Conservation (phyloP, 2,888 invertebrate genomes). For the Tanytarsus gracilentus region DNA sequence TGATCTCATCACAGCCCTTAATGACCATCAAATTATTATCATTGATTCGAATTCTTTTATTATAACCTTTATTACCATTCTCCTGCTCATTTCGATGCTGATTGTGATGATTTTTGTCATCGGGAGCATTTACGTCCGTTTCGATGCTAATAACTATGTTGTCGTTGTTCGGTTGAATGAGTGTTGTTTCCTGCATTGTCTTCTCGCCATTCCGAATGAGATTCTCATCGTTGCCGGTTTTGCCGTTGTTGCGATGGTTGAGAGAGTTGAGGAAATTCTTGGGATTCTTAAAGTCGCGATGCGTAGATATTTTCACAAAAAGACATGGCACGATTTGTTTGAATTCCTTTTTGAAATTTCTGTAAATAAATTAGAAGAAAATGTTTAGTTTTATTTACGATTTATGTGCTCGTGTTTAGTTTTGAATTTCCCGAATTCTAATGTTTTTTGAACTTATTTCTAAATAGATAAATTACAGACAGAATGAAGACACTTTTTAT, state of each 20-base stretch:
- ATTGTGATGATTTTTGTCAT: not conserved
- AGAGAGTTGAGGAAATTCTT: constrained; percentile 15
- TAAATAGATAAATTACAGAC: no score
- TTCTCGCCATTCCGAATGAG: constrained; percentile 17
- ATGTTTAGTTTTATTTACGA: not conserved
- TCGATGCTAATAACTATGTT: constrained; percentile 21
- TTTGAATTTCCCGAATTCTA: no score
- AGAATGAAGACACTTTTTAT: no score
- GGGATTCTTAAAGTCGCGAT: constrained; percentile 23
- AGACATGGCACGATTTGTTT: constrained; percentile 64
- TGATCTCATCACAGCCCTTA: constrained; percentile 1
- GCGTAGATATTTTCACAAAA: constrained; percentile 23
- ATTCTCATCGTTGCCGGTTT: constrained; percentile 12
- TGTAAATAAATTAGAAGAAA: no score
- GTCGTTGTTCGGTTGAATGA: constrained; percentile 11
- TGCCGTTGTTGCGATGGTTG: not conserved
- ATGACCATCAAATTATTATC: constrained; percentile 15
- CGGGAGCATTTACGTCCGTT: constrained; percentile 4
- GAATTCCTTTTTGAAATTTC: constrained; percentile 78
- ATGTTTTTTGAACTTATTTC: no score
- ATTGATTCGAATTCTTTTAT: not conserved
- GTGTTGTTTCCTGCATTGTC: constrained; percentile 17
- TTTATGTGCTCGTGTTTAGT: no score
- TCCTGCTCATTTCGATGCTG: not conserved
- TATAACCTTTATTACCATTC: constrained; percentile 3